A percentile compares a stretch with the other conserved stretches of the same genome.
These are phyloP conservation scores for Felis catus DNA, from an alignment of 2,113 vertebrate species.

Conservation along the genomic window F.catus_Fca126_mat1.0 CM031415.1:81540001-81540500, in stretches of 20 bases:
- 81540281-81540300: background rate
- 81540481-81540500: background rate
- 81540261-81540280: background rate
- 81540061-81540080: background rate
- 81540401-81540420: background rate
- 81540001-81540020: background rate
- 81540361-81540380: background rate
- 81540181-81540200: constrained; percentile 8
- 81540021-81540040: background rate
- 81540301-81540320: background rate
- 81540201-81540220: background rate
- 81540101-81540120: constrained; percentile 7
- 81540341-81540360: background rate
- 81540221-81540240: background rate
- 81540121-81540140: background rate
- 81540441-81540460: background rate
- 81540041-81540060: constrained; percentile 28
- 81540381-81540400: background rate
- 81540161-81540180: background rate
- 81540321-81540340: background rate
- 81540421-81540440: background rate
- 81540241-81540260: background rate
- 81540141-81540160: background rate
- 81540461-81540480: background rate
- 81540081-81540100: constrained; percentile 42